Conservation (phyloP, 1,140 invertebrate genomes). For the Laupala kohalensis region DNA sequence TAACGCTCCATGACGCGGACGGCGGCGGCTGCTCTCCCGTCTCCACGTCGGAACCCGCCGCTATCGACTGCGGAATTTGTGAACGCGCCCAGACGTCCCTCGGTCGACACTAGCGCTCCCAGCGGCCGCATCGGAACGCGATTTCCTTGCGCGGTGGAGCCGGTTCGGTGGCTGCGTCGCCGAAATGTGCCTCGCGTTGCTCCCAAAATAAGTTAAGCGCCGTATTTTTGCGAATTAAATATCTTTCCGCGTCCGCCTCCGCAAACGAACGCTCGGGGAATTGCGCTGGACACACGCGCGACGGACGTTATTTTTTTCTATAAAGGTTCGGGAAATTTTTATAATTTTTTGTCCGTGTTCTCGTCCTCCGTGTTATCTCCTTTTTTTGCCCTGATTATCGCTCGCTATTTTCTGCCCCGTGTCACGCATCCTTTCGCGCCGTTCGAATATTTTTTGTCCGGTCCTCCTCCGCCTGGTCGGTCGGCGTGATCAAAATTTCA, state of each 20-base stretch:
- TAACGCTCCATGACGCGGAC: background rate
- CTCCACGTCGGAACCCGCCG: background rate
- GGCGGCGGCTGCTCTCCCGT: background rate
- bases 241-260: background rate
- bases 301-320: background rate
- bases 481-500: background rate
- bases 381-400: background rate
- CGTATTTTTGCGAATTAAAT: background rate
- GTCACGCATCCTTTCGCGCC: background rate
- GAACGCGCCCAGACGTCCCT: no score
- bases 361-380: background rate
- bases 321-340: background rate
- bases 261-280: no score
- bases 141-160: background rate
- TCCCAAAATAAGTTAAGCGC: background rate
- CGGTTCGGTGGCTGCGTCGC: background rate
- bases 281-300: no score
- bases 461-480: background rate
- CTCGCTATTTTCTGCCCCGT: background rate
- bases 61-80: background rate
- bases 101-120: no score
- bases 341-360: background rate
- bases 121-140: background rate
- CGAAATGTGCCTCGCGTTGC: background rate
- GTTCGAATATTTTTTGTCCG: background rate